Evolutionary conservation across 2,888 invertebrate species (phyloP).

Genomic region (Iphiclides podalirius): DNA sequence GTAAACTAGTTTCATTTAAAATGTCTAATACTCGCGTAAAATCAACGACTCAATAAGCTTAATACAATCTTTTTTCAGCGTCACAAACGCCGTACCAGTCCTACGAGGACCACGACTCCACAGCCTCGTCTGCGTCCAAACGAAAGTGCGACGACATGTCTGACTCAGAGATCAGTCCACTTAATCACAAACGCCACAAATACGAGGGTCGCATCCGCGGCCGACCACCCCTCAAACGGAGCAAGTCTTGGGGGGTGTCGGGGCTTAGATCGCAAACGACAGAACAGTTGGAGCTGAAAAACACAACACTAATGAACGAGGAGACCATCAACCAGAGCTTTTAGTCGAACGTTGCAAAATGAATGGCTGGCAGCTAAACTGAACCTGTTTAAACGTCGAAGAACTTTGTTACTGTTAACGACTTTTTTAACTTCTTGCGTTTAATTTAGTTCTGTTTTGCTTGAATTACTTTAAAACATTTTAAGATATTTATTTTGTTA

Average conservation of each 20-base stretch:
- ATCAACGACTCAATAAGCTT: too few species aligned
- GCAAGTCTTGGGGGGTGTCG: conserved; percentile 45
- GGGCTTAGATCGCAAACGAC: conserved; percentile 33
- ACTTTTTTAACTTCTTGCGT: neutral
- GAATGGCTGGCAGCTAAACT: too few species aligned
- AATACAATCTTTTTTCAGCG: conserved; percentile 40
- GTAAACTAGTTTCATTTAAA: too few species aligned
- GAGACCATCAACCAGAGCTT: conserved; percentile 6
- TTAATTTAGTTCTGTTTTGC: too few species aligned
- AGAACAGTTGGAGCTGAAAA: neutral
- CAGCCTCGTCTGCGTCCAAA: conserved; percentile 58
- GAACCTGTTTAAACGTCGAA: too few species aligned
- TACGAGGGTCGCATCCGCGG: conserved; percentile 64
- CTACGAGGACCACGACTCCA: conserved; percentile 41
- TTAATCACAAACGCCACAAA: conserved; percentile 66
- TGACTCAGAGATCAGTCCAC: conserved; percentile 56
- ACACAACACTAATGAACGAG: neutral
- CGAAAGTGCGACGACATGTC: conserved; percentile 58
- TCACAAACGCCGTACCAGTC: conserved; percentile 46
- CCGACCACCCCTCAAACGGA: conserved; percentile 59
- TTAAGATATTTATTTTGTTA: too few species aligned
- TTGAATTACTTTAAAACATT: too few species aligned
- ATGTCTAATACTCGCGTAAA: too few species aligned
- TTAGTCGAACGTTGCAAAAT: too few species aligned
- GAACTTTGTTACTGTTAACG: too few species aligned